A percentile compares a stretch with the other conserved stretches of the same genome.
phyloP scores from a whole-genome alignment of 2,797 vertebrate genomes.

The Pelobates cultripes region DNA sequence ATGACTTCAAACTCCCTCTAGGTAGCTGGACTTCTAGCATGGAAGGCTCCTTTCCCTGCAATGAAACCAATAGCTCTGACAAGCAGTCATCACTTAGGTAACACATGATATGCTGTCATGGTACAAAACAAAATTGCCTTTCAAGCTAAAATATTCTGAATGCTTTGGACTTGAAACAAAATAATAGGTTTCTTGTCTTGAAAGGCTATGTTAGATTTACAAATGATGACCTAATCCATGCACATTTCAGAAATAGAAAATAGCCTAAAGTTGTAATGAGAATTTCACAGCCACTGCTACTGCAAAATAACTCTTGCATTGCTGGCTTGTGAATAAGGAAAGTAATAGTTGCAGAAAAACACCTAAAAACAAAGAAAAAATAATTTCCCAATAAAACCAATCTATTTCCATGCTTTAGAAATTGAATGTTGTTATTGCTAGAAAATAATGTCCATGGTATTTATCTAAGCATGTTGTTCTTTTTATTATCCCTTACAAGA shows the following conservation, averaged over 20 bases:
- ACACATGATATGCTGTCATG: conserved; percentile 36
- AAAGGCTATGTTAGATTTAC: conserved; percentile 34
- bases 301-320: not conserved
- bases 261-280: not conserved
- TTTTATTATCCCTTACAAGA: no score
- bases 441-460: no score
- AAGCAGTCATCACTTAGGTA: conserved; percentile 13
- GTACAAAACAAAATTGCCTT: conserved; percentile 14
- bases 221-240: conserved; percentile 28
- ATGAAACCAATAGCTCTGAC: conserved; percentile 7
- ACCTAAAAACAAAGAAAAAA: not conserved
- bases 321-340: not conserved
- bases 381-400: not conserved
- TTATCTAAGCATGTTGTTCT: no score
- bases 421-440: no score
- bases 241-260: conserved; percentile 23
- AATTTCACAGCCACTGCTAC: not conserved
- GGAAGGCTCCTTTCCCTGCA: conserved; percentile 11
- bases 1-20: conserved; percentile 42
- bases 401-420: not conserved
- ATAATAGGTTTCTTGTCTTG: conserved; percentile 25
- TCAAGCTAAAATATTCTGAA: conserved; percentile 32
- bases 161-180: conserved; percentile 21
- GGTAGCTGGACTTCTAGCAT: conserved; percentile 27
- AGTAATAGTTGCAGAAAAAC: not conserved